Evolutionary conservation across 2,888 invertebrate species (phyloP).

Genomic region (Lasioglossum vierecki): DNA sequence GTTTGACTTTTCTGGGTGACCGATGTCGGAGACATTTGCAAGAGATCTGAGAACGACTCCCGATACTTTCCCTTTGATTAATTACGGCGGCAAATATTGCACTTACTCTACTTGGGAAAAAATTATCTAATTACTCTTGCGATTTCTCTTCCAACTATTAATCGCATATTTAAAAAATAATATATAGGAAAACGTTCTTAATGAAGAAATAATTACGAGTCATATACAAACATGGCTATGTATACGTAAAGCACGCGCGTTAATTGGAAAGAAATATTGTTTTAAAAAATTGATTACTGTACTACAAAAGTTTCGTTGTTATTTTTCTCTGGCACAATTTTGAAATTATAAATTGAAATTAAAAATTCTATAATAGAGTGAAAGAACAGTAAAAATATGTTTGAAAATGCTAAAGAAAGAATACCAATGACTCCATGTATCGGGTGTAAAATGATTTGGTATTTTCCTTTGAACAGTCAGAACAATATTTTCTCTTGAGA

Average conservation of each 20-base stretch:
- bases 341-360: neutral
- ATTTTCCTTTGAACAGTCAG: neutral
- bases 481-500: neutral
- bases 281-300: neutral
- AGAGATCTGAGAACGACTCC: conserved; percentile 20
- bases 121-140: neutral
- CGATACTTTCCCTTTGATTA: neutral
- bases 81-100: neutral
- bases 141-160: neutral
- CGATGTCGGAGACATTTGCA: conserved; percentile 20
- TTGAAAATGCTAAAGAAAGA: neutral
- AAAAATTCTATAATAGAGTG: neutral
- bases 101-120: neutral
- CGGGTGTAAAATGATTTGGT: neutral
- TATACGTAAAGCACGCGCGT: too few species aligned
- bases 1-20: conserved; percentile 24
- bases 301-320: neutral
- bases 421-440: neutral
- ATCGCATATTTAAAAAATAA: neutral
- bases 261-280: neutral
- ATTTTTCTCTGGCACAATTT: neutral
- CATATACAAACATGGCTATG: neutral
- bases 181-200: neutral
- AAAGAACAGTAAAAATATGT: neutral
- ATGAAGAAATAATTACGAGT: neutral